A percentile compares a stretch with the other conserved stretches of the same genome.
Conservation (phyloP, 2,113 vertebrate genomes). For the Laticauda colubrina region DNA sequence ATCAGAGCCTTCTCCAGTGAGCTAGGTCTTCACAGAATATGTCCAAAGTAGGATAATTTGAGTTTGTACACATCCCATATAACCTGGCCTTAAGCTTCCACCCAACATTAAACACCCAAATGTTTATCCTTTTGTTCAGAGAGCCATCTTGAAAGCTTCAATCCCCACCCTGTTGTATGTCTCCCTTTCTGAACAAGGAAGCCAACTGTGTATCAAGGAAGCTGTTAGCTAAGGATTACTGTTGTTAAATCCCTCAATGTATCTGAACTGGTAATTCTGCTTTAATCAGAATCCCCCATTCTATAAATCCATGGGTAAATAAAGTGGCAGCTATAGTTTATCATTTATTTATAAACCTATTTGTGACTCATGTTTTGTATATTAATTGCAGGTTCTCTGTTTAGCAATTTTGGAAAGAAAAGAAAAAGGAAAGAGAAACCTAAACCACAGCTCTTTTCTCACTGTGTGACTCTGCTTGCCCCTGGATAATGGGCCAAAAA, state of each 20-base stretch:
- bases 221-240: conserved; percentile 36
- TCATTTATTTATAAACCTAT: conserved; percentile 72
- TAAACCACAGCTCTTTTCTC: conserved; percentile 14
- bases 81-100: neutral
- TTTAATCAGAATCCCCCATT: conserved; percentile 67
- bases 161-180: neutral
- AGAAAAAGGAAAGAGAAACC: neutral
- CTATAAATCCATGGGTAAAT: conserved; percentile 67
- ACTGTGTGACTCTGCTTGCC: conserved; percentile 41
- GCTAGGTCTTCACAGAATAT: neutral
- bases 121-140: neutral
- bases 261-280: conserved; percentile 53
- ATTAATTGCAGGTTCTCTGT: conserved; percentile 62
- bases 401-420: conserved; percentile 58
- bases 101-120: neutral
- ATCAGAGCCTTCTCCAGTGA: neutral
- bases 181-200: neutral
- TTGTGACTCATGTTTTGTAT: conserved; percentile 67
- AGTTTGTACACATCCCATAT: neutral
- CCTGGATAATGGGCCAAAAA: conserved; percentile 61
- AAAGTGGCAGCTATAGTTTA: conserved; percentile 59
- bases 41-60: neutral
- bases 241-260: conserved; percentile 48
- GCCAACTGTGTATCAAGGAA: neutral
- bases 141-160: neutral